Evolutionary conservation across 2,113 vertebrate genomes (phyloP).

Genomic region (Phainopepla nitens): DNA sequence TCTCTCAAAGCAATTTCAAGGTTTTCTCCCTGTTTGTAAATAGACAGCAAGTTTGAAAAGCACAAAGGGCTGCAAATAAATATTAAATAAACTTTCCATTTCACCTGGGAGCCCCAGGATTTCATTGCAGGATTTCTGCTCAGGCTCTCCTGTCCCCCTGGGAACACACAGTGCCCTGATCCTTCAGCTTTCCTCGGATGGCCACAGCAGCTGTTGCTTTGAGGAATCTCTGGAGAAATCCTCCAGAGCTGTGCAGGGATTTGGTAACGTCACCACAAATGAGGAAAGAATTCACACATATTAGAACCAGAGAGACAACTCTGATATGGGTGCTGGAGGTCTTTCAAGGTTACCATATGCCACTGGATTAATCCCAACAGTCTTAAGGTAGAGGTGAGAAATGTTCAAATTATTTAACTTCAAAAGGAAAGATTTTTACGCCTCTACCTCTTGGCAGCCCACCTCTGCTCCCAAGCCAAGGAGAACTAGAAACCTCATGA

Average conservation of each 20-base stretch:
- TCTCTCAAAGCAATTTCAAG: neutral
- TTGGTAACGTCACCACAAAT: neutral
- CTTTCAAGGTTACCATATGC: conserved; percentile 20
- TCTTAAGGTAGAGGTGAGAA: conserved; percentile 28
- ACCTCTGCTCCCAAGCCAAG: neutral
- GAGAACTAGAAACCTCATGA: neutral
- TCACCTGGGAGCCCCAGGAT: neutral
- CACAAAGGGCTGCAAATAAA: neutral
- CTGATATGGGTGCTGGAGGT: neutral
- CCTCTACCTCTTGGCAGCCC: conserved; percentile 11
- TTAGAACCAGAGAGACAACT: neutral
- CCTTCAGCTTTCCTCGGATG: neutral
- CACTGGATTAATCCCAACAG: conserved; percentile 32
- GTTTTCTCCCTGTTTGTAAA: neutral
- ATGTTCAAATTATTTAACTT: conserved; percentile 24
- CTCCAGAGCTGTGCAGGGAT: neutral
- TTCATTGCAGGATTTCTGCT: neutral
- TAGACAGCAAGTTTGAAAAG: neutral
- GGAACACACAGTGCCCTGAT: neutral
- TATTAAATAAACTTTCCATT: neutral
- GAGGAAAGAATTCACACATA: neutral
- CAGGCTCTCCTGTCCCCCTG: neutral
- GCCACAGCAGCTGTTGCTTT: neutral
- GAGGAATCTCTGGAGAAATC: neutral
- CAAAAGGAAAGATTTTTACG: neutral